Evolutionary conservation across 2,113 vertebrate species (phyloP).

Genomic region (Camelus bactrianus): DNA sequence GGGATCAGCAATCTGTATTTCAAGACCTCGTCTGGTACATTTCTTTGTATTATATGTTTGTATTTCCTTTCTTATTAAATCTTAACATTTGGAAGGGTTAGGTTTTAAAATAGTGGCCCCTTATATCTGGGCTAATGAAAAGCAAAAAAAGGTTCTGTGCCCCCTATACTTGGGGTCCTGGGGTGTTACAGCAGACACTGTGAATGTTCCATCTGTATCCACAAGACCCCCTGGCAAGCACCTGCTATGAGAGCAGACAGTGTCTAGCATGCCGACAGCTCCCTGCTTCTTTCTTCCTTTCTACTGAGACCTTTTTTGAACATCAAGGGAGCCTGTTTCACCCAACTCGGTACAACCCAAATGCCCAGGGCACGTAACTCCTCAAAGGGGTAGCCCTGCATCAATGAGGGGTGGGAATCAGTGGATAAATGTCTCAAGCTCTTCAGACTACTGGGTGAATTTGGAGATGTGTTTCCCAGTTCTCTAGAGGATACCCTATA

Average conservation of each 20-base stretch:
- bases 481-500: neutral
- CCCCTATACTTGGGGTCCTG: neutral
- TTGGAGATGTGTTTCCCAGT: neutral
- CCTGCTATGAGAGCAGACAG: neutral
- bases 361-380: neutral
- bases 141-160: neutral
- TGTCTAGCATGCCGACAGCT: neutral
- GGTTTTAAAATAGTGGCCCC: neutral
- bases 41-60: neutral
- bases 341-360: neutral
- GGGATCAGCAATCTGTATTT: neutral
- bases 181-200: neutral
- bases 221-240: neutral
- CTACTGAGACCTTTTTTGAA: neutral
- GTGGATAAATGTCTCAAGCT: neutral
- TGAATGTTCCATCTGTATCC: neutral
- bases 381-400: neutral
- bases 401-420: neutral
- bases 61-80: constrained; percentile 18
- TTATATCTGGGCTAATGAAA: neutral
- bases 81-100: neutral
- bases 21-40: neutral
- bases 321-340: neutral
- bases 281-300: neutral
- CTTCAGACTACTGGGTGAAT: neutral